phyloP scores from a whole-genome alignment of 2,797 vertebrate genomes.

The Microchirus variegatus region DNA sequence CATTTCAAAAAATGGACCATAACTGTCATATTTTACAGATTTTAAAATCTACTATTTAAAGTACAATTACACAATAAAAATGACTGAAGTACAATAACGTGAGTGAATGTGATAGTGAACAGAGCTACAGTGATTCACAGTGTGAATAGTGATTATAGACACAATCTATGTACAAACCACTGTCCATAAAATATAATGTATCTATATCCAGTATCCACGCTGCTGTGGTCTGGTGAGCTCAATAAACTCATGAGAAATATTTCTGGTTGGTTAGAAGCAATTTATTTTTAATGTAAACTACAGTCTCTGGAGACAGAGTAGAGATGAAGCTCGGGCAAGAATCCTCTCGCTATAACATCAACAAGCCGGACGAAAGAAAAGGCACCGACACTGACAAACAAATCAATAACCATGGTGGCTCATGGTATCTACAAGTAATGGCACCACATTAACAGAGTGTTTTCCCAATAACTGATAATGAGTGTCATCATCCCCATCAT shows the following conservation, averaged over 20 bases:
- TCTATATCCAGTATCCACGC: not conserved
- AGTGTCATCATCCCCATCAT: constrained; percentile 29
- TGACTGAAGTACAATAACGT: too few species aligned
- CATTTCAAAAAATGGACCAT: too few species aligned
- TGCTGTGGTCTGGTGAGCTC: not conserved
- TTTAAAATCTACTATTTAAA: too few species aligned
- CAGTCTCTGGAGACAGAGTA: constrained; percentile 5
- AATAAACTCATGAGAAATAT: constrained; percentile 1
- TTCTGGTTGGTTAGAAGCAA: not conserved
- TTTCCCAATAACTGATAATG: constrained; percentile 41
- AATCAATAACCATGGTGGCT: constrained; percentile 19
- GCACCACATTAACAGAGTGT: constrained; percentile 16
- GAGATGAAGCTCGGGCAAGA: constrained; percentile 1
- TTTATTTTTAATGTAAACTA: constrained; percentile 28
- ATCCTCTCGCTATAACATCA: not conserved
- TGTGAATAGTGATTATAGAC: too few species aligned
- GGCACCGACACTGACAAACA: not conserved
- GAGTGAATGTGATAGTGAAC: too few species aligned
- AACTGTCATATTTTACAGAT: too few species aligned
- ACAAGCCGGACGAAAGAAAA: constrained; percentile 6
- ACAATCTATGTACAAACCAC: not conserved
- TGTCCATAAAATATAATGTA: not conserved
- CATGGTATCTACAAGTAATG: constrained; percentile 11
- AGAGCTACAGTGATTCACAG: too few species aligned
- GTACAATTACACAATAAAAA: too few species aligned